Conservation (phyloP, 2,113 vertebrate genomes). For the Lontra canadensis region DNA sequence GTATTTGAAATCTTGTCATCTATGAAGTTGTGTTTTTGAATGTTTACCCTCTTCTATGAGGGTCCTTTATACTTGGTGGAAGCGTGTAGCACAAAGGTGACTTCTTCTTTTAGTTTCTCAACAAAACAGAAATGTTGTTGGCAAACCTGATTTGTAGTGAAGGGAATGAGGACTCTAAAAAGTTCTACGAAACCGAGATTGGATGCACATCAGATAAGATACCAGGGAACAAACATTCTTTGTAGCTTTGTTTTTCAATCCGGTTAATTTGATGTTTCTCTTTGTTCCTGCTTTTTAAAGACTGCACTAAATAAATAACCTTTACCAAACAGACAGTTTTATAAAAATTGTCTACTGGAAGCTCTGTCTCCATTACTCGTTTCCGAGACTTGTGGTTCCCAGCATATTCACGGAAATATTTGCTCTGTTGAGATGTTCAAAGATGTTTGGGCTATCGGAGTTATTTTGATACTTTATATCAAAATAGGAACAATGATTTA, state of each 20-base stretch:
- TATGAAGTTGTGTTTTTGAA: background rate
- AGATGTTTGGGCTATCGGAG: background rate
- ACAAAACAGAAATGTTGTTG: background rate
- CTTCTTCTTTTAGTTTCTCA: background rate
- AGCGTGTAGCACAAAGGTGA: background rate
- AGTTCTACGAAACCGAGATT: background rate
- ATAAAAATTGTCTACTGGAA: background rate
- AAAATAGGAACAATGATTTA: conserved; percentile 27
- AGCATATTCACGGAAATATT: background rate
- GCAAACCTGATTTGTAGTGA: background rate
- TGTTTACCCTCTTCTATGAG: background rate
- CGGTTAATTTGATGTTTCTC: conserved; percentile 27
- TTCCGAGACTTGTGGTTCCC: background rate
- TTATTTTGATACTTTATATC: conserved; percentile 5
- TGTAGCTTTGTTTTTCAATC: conserved; percentile 53
- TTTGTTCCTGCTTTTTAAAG: conserved; percentile 46
- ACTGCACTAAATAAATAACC: conserved; percentile 5
- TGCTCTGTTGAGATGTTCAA: background rate
- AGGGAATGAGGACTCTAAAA: background rate
- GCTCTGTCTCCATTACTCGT: background rate
- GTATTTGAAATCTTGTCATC: background rate
- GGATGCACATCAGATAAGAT: conserved; percentile 29
- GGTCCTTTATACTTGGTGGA: background rate
- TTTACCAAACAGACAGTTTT: conserved; percentile 16
- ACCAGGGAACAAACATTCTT: conserved; percentile 36